Base-by-base conservation (phyloP, 2,888 invertebrate species). In the Choreutis nemorana region DNA sequence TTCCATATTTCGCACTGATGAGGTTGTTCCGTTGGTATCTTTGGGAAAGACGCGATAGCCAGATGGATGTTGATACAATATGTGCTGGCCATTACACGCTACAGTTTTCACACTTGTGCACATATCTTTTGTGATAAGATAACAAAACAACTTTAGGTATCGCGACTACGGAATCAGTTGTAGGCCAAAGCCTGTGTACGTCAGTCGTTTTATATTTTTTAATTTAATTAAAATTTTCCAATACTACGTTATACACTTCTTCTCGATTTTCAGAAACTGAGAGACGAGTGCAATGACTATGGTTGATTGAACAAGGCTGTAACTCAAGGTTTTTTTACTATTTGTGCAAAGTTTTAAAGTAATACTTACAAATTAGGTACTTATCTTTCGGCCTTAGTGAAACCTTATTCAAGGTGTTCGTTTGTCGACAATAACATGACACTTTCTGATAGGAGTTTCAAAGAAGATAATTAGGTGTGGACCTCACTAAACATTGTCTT, bases 121-220 rank as follows among this genome's bases (percentile, higher is more conserved):
- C 70, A 73, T 68, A 23, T 75, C 72, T 71, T 50, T 42, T 39
- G 34, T 57, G 77, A 77, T 77, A 77, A 75, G 75, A 75, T 77
- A 68, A 53, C 45, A 39, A 41, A 44, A 37, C 40, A 39, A 42
- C 41, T 37, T 30, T 41, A n/a, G n/a, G n/a, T n/a, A n/a, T n/a
- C n/a, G n/a, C 32, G 39, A 45, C 38, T 42, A 41, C 39, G 36
- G 35, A n/a, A n/a, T 34, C 34, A 42, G 35, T 31, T 39, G 44
- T 42, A 37, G 37, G 35, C 44, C 41, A 44, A 34, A 42, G 40
- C n/a, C 34, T 42, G 44, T 42, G 37, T 32, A 45, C 36, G 33
- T 44, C 40, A 45, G 45, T 32, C 44, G 44, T 45, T 45, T 39
- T 11, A 10, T 10, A 23, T 11, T 23, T 23, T 23, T 12, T 11